A percentile compares a stretch with the other conserved stretches of the same genome.
These are phyloP conservation scores for Stichopus chloronotus DNA, from an alignment of 35 echinoderm and acorn worm species.

Conservation along the genomic window DNA sequence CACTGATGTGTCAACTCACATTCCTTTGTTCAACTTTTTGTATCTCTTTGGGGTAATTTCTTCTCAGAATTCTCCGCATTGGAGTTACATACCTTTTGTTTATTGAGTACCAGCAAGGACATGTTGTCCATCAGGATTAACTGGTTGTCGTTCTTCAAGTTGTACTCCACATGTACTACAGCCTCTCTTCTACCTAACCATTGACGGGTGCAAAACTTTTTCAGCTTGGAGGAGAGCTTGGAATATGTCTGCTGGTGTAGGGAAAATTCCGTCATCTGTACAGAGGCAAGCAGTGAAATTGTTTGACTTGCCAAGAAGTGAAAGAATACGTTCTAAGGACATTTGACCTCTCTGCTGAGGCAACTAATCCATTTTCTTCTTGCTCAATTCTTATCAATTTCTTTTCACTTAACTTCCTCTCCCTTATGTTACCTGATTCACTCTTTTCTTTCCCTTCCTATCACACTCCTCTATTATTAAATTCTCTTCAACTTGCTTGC, in stretches of 20 bases:
- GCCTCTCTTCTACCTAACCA: constrained; percentile 60
- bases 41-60: background rate
- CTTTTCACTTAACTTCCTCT: too few relatives aligned
- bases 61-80: background rate
- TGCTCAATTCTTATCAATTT: too few relatives aligned
- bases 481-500: too few relatives aligned
- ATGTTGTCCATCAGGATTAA: constrained; percentile 67
- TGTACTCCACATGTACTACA: constrained; percentile 57
- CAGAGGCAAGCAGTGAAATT: background rate
- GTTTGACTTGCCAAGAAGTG: background rate
- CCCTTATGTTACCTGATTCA: too few relatives aligned
- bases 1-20: too few relatives aligned
- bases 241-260: constrained; percentile 36
- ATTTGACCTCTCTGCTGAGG: background rate
- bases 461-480: too few relatives aligned
- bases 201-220: background rate
- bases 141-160: constrained; percentile 28
- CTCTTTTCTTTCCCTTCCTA: too few relatives aligned
- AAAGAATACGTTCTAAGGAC: background rate
- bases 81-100: background rate
- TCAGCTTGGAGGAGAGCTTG: background rate
- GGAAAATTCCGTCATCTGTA: constrained; percentile 22
- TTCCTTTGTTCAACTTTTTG: background rate
- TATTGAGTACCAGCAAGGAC: constrained; percentile 25
- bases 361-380: too few relatives aligned